Percentiles rank a stretch among this genome's conserved stretches.
phyloP scores from a whole-genome alignment of 2,113 vertebrate species.

The Rattus rattus region DNA sequence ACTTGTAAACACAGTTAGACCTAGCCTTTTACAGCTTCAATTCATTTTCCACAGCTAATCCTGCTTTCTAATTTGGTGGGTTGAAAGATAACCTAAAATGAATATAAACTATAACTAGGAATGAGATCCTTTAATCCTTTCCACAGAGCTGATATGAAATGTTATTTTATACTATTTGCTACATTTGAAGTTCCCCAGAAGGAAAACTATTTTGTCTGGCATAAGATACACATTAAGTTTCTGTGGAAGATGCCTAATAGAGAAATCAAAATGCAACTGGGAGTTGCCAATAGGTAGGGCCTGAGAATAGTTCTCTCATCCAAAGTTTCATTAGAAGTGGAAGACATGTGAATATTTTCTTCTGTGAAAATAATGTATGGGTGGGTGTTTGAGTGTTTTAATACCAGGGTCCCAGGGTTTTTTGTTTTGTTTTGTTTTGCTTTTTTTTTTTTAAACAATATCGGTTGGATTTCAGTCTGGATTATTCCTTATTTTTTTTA shows the following conservation, averaged over 20 bases:
- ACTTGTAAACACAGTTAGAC: constrained; percentile 22
- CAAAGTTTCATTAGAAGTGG: constrained; percentile 71
- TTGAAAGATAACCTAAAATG: constrained; percentile 74
- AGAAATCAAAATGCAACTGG: constrained; percentile 63
- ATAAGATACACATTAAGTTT: constrained; percentile 54
- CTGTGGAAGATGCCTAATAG: constrained; percentile 57
- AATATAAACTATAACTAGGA: constrained; percentile 59
- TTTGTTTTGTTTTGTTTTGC: background rate
- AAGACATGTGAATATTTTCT: constrained; percentile 66
- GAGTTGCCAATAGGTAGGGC: constrained; percentile 39
- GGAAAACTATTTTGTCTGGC: constrained; percentile 77
- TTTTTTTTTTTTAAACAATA: background rate
- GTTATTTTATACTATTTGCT: constrained; percentile 67
- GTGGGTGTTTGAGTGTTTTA: background rate
- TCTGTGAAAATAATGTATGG: background rate
- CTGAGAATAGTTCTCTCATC: constrained; percentile 56
- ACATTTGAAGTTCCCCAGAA: constrained; percentile 66
- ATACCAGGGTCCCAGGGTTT: constrained; percentile 57
- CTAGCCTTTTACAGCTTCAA: constrained; percentile 53
- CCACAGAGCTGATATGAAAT: constrained; percentile 70
- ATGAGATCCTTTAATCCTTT: constrained; percentile 75
- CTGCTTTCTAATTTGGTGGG: constrained; percentile 68
- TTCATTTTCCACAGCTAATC: constrained; percentile 76
- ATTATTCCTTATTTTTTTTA: constrained; percentile 66
- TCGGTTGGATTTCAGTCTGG: constrained; percentile 59